Evolutionary conservation across 2,888 invertebrate genomes (phyloP), one percentile per base, ranked within the genome.

Genomic region (Acronicta aceris): DNA sequence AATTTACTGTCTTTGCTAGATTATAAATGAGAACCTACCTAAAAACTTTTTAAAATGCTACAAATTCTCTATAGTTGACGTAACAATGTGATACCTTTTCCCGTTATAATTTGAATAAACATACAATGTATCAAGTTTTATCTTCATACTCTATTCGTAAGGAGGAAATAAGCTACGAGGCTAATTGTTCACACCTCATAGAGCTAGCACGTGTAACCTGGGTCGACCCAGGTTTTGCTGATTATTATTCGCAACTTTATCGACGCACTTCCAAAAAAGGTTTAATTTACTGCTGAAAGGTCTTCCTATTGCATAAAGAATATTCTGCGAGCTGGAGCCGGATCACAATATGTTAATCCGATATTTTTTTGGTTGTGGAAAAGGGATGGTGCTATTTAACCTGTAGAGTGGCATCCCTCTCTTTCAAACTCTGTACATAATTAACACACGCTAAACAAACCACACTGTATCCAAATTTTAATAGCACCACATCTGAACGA

Each of bases 221-320:
- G n/a, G 27, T 4, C 58, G 48, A 67, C 59, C 51, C 47, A 27
- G 36, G 27, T 45, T 38, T 55, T 10, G 36, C 54, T 63, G 41
- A 41, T 70, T 51, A 70, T 54, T 64, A 70, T 75, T 70, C 76
- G 76, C 71, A 52, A 54, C 47, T 49, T 52, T 49, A 56, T 63
- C 64, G 51, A 64, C 50, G 17, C 51, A 58, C 45, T 57, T 55
- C 58, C 71, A 50, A 71, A 72, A 52, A 43, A 33, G 7, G 15
- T 42, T 58, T 59, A 65, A 75, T 75, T 75, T 70, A 71, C 65
- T 53, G 41, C 66, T 38, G 15, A 47, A 27, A 55, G 36, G 13
- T 40, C 52, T 42, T 40, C 42, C n/a, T 7, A 47, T 53, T 30
- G 64, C 71, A 36, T 50, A 53, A 43, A 64, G 27, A 70, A 54